Percentiles rank a stretch among this genome's conserved stretches.
phyloP scores from a whole-genome alignment of 2,113 vertebrate genomes.

The Eulacestoma nigropectus region DNA sequence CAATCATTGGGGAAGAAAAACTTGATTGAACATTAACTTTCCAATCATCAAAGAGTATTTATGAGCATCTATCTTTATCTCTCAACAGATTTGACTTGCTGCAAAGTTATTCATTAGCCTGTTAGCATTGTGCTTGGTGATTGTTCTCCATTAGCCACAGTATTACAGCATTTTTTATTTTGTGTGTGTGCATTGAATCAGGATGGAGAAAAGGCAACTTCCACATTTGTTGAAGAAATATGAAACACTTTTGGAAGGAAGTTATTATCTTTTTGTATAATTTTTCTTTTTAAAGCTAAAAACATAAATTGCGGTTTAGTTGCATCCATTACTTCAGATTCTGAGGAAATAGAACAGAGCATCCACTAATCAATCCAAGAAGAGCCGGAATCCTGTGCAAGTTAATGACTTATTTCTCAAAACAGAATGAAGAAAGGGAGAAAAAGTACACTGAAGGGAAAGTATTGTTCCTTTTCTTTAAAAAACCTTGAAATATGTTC shows the following conservation, averaged over 20 bases:
- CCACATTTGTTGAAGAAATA: background rate
- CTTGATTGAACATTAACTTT: constrained; percentile 4
- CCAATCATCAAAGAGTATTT: background rate
- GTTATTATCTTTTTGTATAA: background rate
- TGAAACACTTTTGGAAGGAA: background rate
- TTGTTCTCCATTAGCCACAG: constrained; percentile 5
- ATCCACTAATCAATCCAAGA: background rate
- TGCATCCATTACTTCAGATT: background rate
- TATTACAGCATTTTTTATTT: background rate
- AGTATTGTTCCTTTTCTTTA: constrained; percentile 41
- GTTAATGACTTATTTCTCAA: constrained; percentile 40
- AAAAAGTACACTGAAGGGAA: background rate
- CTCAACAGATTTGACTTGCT: background rate
- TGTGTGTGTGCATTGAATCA: background rate
- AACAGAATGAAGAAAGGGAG: background rate
- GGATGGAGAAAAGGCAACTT: background rate
- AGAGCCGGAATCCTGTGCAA: background rate
- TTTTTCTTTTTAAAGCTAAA: background rate
- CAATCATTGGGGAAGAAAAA: background rate
- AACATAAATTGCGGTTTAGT: background rate
- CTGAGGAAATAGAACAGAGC: background rate
- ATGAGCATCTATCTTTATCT: constrained; percentile 8
- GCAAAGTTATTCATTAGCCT: constrained; percentile 5
- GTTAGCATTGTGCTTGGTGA: background rate
- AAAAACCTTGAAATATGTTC: constrained; percentile 72